phyloP scores from a whole-genome alignment of 2,888 invertebrate genomes.

The Meghimatium bilineatum region DNA sequence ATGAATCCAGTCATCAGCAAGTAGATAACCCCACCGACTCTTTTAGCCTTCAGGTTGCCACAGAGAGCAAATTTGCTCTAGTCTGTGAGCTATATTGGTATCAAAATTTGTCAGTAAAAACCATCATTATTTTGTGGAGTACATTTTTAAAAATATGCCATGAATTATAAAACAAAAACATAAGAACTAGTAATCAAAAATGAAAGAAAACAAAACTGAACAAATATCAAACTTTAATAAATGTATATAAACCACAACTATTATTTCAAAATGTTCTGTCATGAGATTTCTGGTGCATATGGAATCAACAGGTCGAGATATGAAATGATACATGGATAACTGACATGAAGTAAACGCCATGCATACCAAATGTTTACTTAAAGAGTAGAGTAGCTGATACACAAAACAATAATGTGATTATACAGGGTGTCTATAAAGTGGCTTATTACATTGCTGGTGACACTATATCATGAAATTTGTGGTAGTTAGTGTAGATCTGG shows the following conservation, averaged over 20 bases:
- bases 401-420: no score
- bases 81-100: no score
- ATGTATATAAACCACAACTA: neutral
- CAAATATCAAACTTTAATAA: conserved; percentile 3
- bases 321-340: neutral
- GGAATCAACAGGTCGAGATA: neutral
- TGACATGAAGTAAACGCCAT: neutral
- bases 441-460: no score
- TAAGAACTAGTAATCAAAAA: neutral
- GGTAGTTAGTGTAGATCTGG: no score
- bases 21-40: no score
- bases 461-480: no score
- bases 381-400: neutral
- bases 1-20: no score
- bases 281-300: conserved; percentile 7
- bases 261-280: neutral
- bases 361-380: neutral
- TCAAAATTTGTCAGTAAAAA: no score
- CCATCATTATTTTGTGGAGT: no score
- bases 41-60: no score
- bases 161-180: neutral
- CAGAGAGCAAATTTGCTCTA: no score
- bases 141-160: neutral
- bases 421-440: no score
- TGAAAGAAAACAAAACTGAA: neutral